Base-by-base conservation (phyloP, 2,113 vertebrate genomes). In the Prolemur simus region DNA sequence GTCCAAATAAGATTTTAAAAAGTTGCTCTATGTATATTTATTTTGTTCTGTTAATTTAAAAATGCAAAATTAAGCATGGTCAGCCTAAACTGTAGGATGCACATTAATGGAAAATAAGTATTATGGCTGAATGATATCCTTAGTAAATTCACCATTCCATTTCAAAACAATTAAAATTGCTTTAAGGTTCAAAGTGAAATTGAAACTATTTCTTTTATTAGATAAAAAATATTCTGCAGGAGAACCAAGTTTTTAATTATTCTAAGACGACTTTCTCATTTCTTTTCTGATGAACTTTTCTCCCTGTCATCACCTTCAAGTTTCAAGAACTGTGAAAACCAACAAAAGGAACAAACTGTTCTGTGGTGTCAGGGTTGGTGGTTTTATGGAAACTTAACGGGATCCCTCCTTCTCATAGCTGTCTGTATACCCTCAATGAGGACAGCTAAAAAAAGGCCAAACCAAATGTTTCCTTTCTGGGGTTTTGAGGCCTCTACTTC, bases 391-490 rank as follows among this genome's bases (percentile, higher is more conserved):
- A 98, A 98, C 73, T 97, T 93, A 96, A 95, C 90, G 97, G 95
- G 56, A 97, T 95, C 97, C 87, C 90, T 97, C 74, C 95, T 98
- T 90, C 94, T 98, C 93, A 85, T 66, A 98, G 94, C 76, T 98
- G 96, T 97, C 96, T 87, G 27, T 96, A 91, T 0, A 1, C 96
- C 98, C 91, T 97, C 93, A 95, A 96, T 56, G 77, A 96, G 94
- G 89, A 97, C 96, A 98, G 92, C 80, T 98, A 71, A 94, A 97
- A 98, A 98, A 97, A 97, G 92, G 97, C 97, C 98, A 99, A 99
- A 98, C 90, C 96, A 98, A 99, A 98, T 98, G 98, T 98, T 98
- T 98, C 92, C 81, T 95, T 98, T 98, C 98, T 98, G 94, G 94
- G 96, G 96, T 98, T 99, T 97, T 98, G 89, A 93, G 92, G 94